Base-by-base conservation (phyloP, 2,888 invertebrate species). In the Omphaloscelis lunosa region DNA sequence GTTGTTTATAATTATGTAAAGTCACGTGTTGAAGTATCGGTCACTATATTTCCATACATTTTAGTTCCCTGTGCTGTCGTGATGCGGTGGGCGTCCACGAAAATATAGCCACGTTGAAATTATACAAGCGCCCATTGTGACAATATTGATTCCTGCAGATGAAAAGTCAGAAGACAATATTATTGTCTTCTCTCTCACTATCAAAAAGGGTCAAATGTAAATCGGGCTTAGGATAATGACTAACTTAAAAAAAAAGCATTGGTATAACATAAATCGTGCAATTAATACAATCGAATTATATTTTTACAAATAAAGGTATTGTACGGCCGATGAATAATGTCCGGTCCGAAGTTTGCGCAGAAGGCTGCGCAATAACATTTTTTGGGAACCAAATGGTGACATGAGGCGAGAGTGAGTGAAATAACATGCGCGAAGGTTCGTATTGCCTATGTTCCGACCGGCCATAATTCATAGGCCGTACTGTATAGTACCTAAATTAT, bases 231-330 rank as follows among this genome's bases (percentile, higher is more conserved):
- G 34, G 34, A 39, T 20, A 45, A 27, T 3, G n/a, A 48, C 15
- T 27, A 1, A 17, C 23, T 27, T 39, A 39, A 29, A 27, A 48
- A 20, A 23, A 72, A 29, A 1, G 9, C 39, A 59, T 51, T 51
- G 39, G 12, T 39, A 20, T 70, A 20, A 7, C n/a, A 63, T 17
- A 63, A 72, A 65, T 79, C 63, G 59, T 71, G 62, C 17, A 58
- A 80, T 59, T 39, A 71, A 61, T 53, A 15, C 41, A 59, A 71
- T 62, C 48, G 34, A 70, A 27, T 56, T 48, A 56, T 56, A 34
- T 65, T 74, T 74, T 58, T 56, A 58, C 39, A 58, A 76, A 34
- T 34, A 34, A 62, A 45, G n/a, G 27, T 45, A 3, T 2, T 23
- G 29, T 67, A 51, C 23, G 51, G 9, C 5, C 9, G 15, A 23